Evolutionary conservation across 2,113 vertebrate genomes (phyloP).

Genomic region (Anser brachyrhynchus): DNA sequence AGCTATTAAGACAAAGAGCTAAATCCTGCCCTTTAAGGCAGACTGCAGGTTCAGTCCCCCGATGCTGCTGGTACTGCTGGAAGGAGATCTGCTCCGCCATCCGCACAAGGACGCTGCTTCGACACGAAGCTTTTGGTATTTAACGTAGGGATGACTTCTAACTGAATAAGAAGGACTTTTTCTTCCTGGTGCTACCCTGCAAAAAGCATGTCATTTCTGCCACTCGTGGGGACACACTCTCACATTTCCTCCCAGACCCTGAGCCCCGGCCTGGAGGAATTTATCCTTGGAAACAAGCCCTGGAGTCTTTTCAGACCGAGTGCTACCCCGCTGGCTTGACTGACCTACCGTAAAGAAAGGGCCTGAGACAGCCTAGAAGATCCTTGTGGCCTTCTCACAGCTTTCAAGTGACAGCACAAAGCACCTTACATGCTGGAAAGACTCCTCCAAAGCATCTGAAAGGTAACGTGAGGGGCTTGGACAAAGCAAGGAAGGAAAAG

Average conservation of each 20-base stretch:
- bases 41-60: background rate
- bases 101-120: background rate
- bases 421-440: background rate
- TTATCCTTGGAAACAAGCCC: background rate
- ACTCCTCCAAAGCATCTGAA: background rate
- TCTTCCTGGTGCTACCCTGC: background rate
- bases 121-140: background rate
- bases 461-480: background rate
- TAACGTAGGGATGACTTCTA: background rate
- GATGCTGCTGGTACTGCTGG: background rate
- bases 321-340: accelerated
- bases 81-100: background rate
- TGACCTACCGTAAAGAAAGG: background rate
- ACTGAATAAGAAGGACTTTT: background rate
- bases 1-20: background rate
- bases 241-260: background rate
- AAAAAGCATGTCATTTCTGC: background rate
- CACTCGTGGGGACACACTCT: background rate
- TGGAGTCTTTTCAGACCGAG: background rate
- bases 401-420: background rate
- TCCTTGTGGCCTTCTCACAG: background rate
- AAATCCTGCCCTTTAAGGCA: background rate
- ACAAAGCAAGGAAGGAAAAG: background rate
- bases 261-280: background rate
- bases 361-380: background rate